Evolutionary conservation across 2,888 invertebrate species (phyloP).

Genomic region (Neelides folsomi): DNA sequence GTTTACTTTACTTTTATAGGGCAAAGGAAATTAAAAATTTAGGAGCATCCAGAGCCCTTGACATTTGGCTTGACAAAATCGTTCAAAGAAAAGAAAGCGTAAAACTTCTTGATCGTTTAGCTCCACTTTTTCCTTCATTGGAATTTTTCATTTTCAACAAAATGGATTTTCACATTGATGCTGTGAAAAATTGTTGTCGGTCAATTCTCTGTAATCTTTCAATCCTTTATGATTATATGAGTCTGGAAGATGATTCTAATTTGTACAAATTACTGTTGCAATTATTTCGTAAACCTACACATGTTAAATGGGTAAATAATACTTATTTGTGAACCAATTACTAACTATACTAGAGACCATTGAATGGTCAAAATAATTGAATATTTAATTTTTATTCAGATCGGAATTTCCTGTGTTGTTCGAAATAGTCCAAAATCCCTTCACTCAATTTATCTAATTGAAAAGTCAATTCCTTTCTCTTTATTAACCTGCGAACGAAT

Average conservation of each 20-base stretch:
- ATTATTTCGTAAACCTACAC: constrained; percentile 17
- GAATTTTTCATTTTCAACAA: constrained; percentile 29
- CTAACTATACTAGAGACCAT: no score
- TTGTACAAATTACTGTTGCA: constrained; percentile 12
- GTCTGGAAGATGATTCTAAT: background rate
- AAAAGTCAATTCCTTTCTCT: constrained; percentile 10
- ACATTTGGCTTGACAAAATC: constrained; percentile 25
- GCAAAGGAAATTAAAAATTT: constrained; percentile 26
- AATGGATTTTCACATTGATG: constrained; percentile 28
- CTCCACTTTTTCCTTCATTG: constrained; percentile 11
- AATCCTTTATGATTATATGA: constrained; percentile 16
- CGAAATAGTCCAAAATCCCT: constrained; percentile 14
- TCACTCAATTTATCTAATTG: constrained; percentile 5
- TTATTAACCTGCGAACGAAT: constrained; percentile 17
- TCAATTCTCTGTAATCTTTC: constrained; percentile 19
- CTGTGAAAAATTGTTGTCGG: constrained; percentile 29
- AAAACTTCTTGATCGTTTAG: background rate
- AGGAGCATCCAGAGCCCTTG: constrained; percentile 23
- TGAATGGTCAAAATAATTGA: no score
- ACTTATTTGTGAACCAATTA: no score
- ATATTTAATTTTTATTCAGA: no score
- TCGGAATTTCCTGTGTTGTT: constrained; percentile 18
- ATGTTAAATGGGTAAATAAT: constrained; percentile 22
- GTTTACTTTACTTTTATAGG: constrained; percentile 9
- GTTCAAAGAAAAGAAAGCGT: background rate